Conservation (phyloP, 2,113 vertebrate species). For the Oncorhynchus keta region DNA sequence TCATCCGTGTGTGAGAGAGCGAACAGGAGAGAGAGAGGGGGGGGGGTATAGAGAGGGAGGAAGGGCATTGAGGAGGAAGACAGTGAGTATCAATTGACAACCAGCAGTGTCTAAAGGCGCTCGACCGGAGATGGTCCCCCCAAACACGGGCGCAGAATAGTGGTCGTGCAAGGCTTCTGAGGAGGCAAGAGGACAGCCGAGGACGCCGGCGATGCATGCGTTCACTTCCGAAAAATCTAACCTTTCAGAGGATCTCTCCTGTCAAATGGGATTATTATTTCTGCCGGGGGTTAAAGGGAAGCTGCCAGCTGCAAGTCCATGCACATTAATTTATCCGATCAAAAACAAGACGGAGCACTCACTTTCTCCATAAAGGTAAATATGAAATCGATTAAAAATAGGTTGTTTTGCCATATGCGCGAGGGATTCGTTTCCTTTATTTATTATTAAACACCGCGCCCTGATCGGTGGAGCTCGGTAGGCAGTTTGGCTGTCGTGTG, state of each 20-base stretch:
- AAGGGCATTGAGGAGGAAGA: conserved; percentile 63
- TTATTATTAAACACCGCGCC: conserved; percentile 51
- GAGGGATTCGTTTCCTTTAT: neutral
- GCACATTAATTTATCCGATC: conserved; percentile 64
- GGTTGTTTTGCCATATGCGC: neutral
- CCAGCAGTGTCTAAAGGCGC: conserved; percentile 63
- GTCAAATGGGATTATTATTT: conserved; percentile 60
- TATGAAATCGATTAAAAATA: conserved; percentile 26
- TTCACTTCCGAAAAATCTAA: conserved; percentile 50
- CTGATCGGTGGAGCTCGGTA: conserved; percentile 25
- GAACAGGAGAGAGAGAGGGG: conserved; percentile 46
- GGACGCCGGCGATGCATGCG: conserved; percentile 50
- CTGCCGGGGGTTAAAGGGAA: conserved; percentile 47
- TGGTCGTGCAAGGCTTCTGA: conserved; percentile 43
- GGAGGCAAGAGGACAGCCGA: conserved; percentile 23
- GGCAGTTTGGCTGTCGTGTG: neutral
- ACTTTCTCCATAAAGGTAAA: conserved; percentile 46
- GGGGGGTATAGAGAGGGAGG: neutral
- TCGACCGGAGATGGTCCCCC: conserved; percentile 56
- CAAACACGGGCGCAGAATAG: conserved; percentile 54
- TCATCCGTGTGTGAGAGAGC: conserved; percentile 35
- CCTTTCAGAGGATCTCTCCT: conserved; percentile 47
- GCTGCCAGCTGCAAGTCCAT: conserved; percentile 62
- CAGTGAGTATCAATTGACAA: conserved; percentile 68
- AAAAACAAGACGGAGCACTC: conserved; percentile 61